Evolutionary conservation across 2,888 invertebrate species (phyloP).

Genomic region (Lasioglossum marginatum): DNA sequence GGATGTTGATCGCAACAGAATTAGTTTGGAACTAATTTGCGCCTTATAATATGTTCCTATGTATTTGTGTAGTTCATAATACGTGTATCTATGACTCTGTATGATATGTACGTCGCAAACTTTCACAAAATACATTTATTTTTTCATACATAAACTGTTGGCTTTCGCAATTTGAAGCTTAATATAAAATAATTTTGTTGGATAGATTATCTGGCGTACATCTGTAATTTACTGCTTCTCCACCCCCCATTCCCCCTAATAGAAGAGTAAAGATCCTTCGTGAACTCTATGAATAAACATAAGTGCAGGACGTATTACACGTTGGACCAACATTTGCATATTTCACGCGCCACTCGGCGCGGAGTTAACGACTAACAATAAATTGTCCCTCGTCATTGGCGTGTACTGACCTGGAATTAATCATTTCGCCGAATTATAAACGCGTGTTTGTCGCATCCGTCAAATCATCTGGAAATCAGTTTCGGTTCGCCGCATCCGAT

Average conservation of each 20-base stretch:
- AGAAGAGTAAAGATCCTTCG: not conserved
- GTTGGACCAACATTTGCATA: conserved; percentile 43
- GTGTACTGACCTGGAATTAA: conserved; percentile 42
- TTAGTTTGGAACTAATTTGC: conserved; percentile 84
- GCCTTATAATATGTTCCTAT: conserved; percentile 34
- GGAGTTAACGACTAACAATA: conserved; percentile 34
- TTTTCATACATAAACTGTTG: not conserved
- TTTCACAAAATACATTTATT: conserved; percentile 21
- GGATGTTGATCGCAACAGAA: conserved; percentile 86
- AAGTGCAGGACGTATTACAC: conserved; percentile 33
- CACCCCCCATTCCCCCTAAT: not conserved
- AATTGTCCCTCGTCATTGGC: conserved; percentile 35
- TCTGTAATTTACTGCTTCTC: conserved; percentile 21
- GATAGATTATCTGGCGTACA: not conserved
- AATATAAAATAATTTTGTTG: not conserved
- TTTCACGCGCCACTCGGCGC: conserved; percentile 19
- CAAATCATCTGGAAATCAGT: conserved; percentile 11
- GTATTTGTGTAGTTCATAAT: not conserved
- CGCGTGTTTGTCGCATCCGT: conserved; percentile 7
- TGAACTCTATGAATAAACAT: conserved; percentile 46
- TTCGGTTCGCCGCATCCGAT: not conserved
- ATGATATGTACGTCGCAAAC: not conserved
- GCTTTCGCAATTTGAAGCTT: not conserved
- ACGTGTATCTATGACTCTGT: not conserved
- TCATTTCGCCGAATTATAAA: conserved; percentile 25